A percentile compares a stretch with the other conserved stretches of the same genome.
Conservation (phyloP, 1,140 invertebrate genomes). For the Gonatopus flavifemur region DNA sequence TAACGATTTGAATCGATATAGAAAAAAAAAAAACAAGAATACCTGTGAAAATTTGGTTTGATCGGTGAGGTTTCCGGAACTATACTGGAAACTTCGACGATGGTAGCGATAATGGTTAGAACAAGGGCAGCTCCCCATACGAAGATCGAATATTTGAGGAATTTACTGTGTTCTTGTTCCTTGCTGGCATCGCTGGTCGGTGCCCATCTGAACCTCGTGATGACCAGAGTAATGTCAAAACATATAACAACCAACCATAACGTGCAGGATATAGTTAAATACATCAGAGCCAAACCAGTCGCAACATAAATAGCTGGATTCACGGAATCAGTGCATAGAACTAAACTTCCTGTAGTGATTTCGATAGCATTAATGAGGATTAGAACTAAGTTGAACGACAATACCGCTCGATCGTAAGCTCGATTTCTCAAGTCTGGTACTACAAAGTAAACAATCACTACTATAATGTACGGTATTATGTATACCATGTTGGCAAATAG, state of each 20-base stretch:
- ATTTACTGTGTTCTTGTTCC: slow-evolving; percentile 33
- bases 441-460: slow-evolving; percentile 32
- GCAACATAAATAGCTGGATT: slow-evolving; percentile 9
- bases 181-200: slow-evolving; percentile 18
- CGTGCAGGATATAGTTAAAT: slow-evolving; percentile 29
- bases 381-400: slow-evolving; percentile 31
- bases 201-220: slow-evolving; percentile 39
- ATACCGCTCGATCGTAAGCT: slow-evolving; percentile 36
- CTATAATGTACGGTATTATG: slow-evolving; percentile 33
- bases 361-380: slow-evolving; percentile 23
- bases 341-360: slow-evolving; percentile 24
- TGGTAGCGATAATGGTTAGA: slow-evolving; percentile 24
- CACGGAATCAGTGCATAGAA: slow-evolving; percentile 30
- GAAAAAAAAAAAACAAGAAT: too few species aligned
- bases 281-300: slow-evolving; percentile 34
- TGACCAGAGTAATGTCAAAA: slow-evolving; percentile 41
- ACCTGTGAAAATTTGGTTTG: slow-evolving; percentile 39
- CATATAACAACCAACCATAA: slow-evolving; percentile 42
- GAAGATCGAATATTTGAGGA: slow-evolving; percentile 27
- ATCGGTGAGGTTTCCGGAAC: slow-evolving; percentile 30
- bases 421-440: slow-evolving; percentile 26
- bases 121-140: slow-evolving; percentile 25
- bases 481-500: slow-evolving; percentile 39
- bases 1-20: too few species aligned
- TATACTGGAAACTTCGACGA: slow-evolving; percentile 31